phyloP scores from a whole-genome alignment of 2,797 vertebrate genomes.

The Astyanax mexicanus region DNA sequence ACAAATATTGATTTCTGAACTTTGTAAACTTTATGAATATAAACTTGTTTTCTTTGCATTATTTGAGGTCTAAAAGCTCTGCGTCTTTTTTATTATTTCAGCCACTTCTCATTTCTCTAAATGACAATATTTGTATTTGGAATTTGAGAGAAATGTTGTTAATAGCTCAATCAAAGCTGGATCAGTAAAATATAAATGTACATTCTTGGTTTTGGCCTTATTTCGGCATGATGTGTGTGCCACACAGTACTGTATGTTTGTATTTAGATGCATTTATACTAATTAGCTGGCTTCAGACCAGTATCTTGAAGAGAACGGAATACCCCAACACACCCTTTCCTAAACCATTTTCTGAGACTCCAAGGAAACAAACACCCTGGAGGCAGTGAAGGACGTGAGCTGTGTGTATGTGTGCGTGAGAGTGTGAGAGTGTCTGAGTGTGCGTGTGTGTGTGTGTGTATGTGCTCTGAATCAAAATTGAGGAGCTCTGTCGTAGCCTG shows the following conservation, averaged over 20 bases:
- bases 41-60: too few relatives aligned
- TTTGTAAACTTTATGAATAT: too few relatives aligned
- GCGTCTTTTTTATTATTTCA: too few relatives aligned
- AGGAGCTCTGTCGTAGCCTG: not conserved
- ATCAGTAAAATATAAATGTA: not conserved
- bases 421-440: conserved; percentile 4
- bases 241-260: not conserved
- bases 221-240: not conserved
- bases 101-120: too few relatives aligned
- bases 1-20: too few relatives aligned
- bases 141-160: too few relatives aligned
- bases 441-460: not conserved
- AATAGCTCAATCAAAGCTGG: not conserved
- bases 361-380: conserved; percentile 8
- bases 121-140: too few relatives aligned
- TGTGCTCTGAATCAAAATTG: conserved; percentile 16
- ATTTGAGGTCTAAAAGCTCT: too few relatives aligned
- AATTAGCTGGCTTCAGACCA: not conserved
- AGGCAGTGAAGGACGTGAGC: conserved; percentile 15
- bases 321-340: not conserved
- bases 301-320: not conserved
- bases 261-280: not conserved
- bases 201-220: not conserved
- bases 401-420: not conserved
- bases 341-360: not conserved